A percentile compares a stretch with the other conserved stretches of the same genome.
These are phyloP conservation scores for Ceyx cyanopectus DNA, from an alignment of 2,113 vertebrate species.

Conservation along the genomic window DNA sequence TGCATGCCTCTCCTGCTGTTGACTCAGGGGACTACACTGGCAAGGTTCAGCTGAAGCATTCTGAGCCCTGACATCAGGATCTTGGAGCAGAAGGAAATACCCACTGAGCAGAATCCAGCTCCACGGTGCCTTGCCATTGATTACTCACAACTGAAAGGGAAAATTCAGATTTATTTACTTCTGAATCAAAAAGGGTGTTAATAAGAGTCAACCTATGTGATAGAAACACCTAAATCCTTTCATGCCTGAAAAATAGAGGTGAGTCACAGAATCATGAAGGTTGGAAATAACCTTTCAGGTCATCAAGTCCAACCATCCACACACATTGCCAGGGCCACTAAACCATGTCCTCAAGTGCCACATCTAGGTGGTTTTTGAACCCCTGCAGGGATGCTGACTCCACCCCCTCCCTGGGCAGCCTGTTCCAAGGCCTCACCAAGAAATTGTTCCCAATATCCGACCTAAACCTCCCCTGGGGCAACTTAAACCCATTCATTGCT, in stretches of 20 bases:
- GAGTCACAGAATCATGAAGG: neutral
- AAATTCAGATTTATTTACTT: neutral
- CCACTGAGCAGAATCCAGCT: neutral
- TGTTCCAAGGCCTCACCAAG: too few species aligned
- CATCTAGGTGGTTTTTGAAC: too few species aligned
- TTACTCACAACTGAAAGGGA: neutral
- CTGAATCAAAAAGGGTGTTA: accelerated
- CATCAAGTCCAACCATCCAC: too few species aligned
- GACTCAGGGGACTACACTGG: neutral
- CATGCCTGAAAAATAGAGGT: neutral
- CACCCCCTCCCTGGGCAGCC: too few species aligned
- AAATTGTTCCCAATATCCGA: too few species aligned
- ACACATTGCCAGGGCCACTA: too few species aligned
- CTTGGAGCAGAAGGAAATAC: neutral
- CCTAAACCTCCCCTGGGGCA: too few species aligned
- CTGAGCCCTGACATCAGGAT: neutral
- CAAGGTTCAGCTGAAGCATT: neutral
- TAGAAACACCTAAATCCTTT: neutral
- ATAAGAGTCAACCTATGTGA: neutral
- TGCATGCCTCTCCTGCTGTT: neutral
- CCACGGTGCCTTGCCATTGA: neutral
- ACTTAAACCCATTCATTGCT: neutral
- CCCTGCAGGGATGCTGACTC: too few species aligned
- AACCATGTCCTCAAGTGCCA: too few species aligned
- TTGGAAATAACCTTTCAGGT: too few species aligned